Percentiles rank a stretch among this genome's conserved stretches.
Conservation (phyloP, 2,888 invertebrate genomes). For the Campoplex nolae region DNA sequence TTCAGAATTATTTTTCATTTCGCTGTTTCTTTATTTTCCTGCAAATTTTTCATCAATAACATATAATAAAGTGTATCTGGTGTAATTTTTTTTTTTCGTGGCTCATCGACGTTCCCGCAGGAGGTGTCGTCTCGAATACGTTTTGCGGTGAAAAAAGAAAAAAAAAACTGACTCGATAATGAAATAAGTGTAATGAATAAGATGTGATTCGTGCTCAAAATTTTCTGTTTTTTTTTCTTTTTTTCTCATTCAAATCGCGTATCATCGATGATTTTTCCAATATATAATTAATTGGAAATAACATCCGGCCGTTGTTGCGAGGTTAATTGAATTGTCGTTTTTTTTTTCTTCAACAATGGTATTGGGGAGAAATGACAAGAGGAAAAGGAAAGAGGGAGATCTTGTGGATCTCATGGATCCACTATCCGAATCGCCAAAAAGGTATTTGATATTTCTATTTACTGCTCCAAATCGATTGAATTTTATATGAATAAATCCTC, state of each 20-base stretch:
- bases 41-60: background rate
- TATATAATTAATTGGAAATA: background rate
- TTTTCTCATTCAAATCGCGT: too few relatives aligned
- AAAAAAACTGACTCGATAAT: background rate
- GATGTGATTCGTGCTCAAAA: background rate
- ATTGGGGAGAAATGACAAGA: slow-evolving; percentile 82
- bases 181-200: background rate
- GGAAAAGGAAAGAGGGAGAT: slow-evolving; percentile 83
- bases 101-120: background rate
- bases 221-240: background rate
- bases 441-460: slow-evolving; percentile 72
- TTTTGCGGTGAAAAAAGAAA: background rate
- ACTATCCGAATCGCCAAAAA: slow-evolving; percentile 81
- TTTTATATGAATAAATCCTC: too few relatives aligned
- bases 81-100: background rate
- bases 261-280: background rate
- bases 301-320: slow-evolving; percentile 10
- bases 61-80: background rate
- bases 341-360: slow-evolving; percentile 78
- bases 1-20: background rate
- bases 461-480: background rate
- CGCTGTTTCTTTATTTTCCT: background rate
- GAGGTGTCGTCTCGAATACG: background rate
- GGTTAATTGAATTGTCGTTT: slow-evolving; percentile 14
- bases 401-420: slow-evolving; percentile 83